Conservation (phyloP, 2,797 vertebrate genomes). For the Hyperoplus lanceolatus region DNA sequence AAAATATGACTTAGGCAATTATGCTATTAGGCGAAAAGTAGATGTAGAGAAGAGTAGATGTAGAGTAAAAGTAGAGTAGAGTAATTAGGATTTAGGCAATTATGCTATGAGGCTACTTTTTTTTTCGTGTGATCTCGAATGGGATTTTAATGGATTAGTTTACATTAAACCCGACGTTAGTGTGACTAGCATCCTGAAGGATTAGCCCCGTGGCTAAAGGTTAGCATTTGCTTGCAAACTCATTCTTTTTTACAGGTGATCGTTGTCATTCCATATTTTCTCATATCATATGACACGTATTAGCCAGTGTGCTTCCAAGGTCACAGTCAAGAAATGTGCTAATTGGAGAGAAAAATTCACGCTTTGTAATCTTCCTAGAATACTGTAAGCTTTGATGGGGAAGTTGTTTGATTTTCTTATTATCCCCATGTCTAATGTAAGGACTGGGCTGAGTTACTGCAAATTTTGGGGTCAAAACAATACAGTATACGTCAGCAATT, state of each 20-base stretch:
- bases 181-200: constrained; percentile 70
- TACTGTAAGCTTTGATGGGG: constrained; percentile 45
- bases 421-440: constrained; percentile 26
- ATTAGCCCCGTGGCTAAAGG: constrained; percentile 65
- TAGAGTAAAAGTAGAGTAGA: no score
- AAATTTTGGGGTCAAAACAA: constrained; percentile 10
- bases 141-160: constrained; percentile 43
- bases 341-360: constrained; percentile 48
- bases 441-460: neutral
- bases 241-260: constrained; percentile 38
- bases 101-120: no score
- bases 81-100: no score
- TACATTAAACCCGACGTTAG: constrained; percentile 68
- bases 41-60: no score
- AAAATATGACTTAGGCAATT: no score
- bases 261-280: constrained; percentile 49
- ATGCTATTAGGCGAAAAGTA: no score
- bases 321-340: constrained; percentile 44
- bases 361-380: constrained; percentile 58
- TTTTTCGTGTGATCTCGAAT: constrained; percentile 67
- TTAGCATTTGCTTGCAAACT: constrained; percentile 47
- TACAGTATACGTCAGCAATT: constrained; percentile 6
- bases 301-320: constrained; percentile 47
- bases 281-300: constrained; percentile 70
- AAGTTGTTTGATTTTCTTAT: constrained; percentile 55